These are phyloP conservation scores for Falco peregrinus DNA, from an alignment of 2,797 vertebrate genomes.

Conservation along the genomic window DNA sequence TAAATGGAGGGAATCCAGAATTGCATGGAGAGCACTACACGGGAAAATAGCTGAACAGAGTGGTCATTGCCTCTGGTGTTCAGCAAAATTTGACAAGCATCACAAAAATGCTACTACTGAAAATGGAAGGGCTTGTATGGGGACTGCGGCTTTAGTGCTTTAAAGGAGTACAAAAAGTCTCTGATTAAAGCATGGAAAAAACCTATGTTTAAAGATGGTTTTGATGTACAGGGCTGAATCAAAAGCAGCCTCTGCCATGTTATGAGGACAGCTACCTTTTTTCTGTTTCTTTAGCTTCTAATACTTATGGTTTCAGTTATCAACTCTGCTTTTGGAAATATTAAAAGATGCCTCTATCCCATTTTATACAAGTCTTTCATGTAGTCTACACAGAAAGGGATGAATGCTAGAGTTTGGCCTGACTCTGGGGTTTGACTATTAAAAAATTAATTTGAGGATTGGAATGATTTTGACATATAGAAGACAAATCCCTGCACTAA, in stretches of 20 bases:
- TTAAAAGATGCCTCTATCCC: neutral
- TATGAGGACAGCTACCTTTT: neutral
- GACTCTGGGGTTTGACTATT: neutral
- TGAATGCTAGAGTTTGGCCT: neutral
- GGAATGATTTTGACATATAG: neutral
- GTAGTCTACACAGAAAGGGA: neutral
- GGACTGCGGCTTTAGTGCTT: neutral
- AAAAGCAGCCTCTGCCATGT: neutral
- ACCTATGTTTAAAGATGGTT: neutral
- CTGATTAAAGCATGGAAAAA: neutral
- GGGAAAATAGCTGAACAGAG: neutral
- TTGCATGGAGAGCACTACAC: neutral
- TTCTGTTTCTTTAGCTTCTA: neutral
- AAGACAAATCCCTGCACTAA: neutral
- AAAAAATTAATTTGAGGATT: neutral
- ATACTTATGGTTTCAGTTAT: neutral
- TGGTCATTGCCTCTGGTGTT: neutral
- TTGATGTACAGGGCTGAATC: neutral
- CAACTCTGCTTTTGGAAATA: neutral
- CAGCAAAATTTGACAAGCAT: neutral
- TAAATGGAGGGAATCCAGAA: slow-evolving; percentile 4
- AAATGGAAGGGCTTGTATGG: neutral
- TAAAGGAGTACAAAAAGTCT: neutral
- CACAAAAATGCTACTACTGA: neutral
- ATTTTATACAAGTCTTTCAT: neutral